Conservation (phyloP, 2,113 vertebrate species). For the Tragelaphus imberbis region DNA sequence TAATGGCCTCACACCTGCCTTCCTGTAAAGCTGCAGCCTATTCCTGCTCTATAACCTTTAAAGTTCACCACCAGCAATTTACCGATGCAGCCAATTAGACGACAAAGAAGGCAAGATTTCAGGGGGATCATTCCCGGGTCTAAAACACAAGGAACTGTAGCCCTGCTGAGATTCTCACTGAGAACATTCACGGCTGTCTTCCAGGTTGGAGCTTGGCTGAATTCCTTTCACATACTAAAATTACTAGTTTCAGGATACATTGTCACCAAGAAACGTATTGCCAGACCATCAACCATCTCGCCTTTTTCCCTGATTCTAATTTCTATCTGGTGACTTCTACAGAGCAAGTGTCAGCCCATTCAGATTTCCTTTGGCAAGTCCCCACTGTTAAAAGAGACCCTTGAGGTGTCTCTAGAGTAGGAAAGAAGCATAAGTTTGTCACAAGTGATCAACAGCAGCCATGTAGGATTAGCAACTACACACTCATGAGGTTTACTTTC, state of each 20-base stretch:
- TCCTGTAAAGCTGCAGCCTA: slow-evolving; percentile 65
- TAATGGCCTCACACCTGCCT: slow-evolving; percentile 78
- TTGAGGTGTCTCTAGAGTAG: not conserved
- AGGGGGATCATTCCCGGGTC: slow-evolving; percentile 18
- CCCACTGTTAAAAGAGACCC: not conserved
- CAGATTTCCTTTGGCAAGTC: not conserved
- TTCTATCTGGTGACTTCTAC: not conserved
- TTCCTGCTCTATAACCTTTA: slow-evolving; percentile 74
- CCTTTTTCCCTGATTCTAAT: not conserved
- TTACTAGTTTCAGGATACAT: not conserved
- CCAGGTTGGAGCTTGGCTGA: slow-evolving; percentile 26
- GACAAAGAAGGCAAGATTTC: slow-evolving; percentile 70
- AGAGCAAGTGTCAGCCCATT: not conserved
- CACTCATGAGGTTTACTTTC: no score
- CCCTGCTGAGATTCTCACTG: slow-evolving; percentile 39
- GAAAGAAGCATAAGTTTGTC: not conserved
- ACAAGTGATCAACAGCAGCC: not conserved
- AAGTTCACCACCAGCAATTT: slow-evolving; percentile 66
- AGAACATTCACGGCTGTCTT: slow-evolving; percentile 40
- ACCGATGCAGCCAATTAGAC: slow-evolving; percentile 75
- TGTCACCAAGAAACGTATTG: not conserved
- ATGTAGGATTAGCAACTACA: accelerated
- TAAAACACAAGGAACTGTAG: not conserved
- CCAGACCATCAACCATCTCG: not conserved
- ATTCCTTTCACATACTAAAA: slow-evolving; percentile 43